Evolutionary conservation across 2,113 vertebrate species (phyloP).

Genomic region (Salminus brasiliensis): DNA sequence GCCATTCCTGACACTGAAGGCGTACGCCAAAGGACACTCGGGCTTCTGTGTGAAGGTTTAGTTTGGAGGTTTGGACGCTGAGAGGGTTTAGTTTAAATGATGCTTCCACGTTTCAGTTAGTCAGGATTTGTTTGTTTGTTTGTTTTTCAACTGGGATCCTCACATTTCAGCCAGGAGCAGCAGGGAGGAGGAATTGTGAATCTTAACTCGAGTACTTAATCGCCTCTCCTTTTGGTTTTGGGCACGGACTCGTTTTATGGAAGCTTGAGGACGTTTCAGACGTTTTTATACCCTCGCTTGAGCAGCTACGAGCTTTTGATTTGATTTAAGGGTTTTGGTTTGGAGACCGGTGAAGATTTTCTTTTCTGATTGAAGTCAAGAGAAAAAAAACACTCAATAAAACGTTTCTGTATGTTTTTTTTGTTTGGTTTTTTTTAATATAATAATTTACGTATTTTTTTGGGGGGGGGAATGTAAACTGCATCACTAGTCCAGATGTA

Average conservation of each 20-base stretch:
- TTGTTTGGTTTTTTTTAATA: not conserved
- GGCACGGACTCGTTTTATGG: constrained; percentile 9
- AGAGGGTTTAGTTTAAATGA: not conserved
- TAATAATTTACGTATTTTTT: too few relatives aligned
- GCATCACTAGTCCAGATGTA: constrained; percentile 19
- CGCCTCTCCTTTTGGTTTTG: not conserved
- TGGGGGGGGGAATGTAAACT: constrained; percentile 50
- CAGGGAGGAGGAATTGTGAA: not conserved
- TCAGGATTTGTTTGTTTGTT: not conserved
- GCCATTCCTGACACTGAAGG: not conserved
- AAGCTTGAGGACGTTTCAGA: not conserved
- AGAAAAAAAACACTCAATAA: not conserved
- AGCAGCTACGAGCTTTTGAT: constrained; percentile 26
- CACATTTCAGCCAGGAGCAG: not conserved
- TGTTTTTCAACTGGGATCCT: constrained; percentile 16
- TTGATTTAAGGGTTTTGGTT: not conserved
- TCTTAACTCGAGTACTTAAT: constrained; percentile 6
- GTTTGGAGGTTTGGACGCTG: not conserved
- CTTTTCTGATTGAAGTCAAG: not conserved
- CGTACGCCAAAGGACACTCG: not conserved
- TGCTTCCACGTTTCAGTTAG: constrained; percentile 8
- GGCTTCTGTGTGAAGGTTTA: constrained; percentile 3
- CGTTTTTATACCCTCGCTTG: constrained; percentile 32
- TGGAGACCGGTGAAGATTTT: not conserved
- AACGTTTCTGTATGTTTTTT: not conserved